Base-by-base conservation (phyloP, 92 coral and sea anemone genomes). In the Porites rus region DNA sequence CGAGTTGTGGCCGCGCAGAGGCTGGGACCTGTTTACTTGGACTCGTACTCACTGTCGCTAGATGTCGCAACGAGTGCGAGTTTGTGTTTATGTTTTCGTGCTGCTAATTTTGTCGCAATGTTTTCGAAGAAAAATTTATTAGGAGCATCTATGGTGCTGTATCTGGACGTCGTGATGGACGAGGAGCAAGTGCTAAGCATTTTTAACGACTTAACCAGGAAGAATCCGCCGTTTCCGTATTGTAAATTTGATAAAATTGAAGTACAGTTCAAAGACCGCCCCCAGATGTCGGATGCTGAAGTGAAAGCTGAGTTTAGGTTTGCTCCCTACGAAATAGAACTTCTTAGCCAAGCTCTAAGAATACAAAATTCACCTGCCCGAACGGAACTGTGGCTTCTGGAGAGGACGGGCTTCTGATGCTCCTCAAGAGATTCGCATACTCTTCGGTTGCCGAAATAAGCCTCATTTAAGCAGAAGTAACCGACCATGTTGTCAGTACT, bases 351-450 rank as follows among this genome's bases (percentile, higher is more conserved):
- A 25, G 92, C 86, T 8, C 87, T 90, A 14, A 74, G 51, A 53
- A 83, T 93, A 18, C 90, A 4, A 28, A 11, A 20, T 93, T 86
- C 65, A 87, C 85, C 43, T 93, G 96, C 70, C 13, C 31, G 8
- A 90, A 93, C 71, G 93, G 96, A 71, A 87, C 93, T 76, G 92
- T 79, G 11, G 91, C 91, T 46, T 87, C 89, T 7, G 92, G 89
- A 66, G 50, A 74, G 70, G 91, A 91, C 74, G 93, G 76, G 54
- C 51, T 91, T 6, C 46, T 58, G 13, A 74, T 91, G 88, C 68
- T 91, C 11, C 77, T 86, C 1, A 76, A 77, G 58, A 52, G 93
- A 75, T 24, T 24, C 25, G 25, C 25, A 24, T 24, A 24, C 25
- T 24, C 25, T 24, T 24, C 89, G 17, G 88, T 90, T 8, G 94